phyloP scores from a whole-genome alignment of 2,888 invertebrate genomes.

The Cosmorhoe ocellata region DNA sequence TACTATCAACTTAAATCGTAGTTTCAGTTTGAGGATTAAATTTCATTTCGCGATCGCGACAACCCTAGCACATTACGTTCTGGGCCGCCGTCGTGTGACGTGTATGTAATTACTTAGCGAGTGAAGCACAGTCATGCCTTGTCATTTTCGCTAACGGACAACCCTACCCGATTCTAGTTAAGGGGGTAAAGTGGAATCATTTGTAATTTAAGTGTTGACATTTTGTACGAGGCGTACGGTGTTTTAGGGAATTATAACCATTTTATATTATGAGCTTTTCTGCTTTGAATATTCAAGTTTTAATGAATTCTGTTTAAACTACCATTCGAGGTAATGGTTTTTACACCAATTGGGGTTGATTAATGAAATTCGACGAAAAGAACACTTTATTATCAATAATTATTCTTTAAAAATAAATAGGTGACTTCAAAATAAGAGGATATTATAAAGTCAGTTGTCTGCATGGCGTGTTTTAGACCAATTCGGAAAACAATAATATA shows the following conservation, averaged over 20 bases:
- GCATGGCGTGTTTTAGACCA: too few species aligned
- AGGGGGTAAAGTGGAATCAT: constrained; percentile 49
- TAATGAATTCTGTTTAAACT: constrained; percentile 6
- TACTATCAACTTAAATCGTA: constrained; percentile 4
- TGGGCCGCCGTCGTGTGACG: constrained; percentile 64
- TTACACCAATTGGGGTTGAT: not conserved
- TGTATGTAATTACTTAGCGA: constrained; percentile 77
- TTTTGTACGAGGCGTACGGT: constrained; percentile 27
- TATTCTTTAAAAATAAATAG: too few species aligned
- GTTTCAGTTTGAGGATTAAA: constrained; percentile 9
- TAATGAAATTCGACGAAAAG: not conserved
- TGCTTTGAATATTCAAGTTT: constrained; percentile 7
- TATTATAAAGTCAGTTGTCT: too few species aligned
- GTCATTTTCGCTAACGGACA: constrained; percentile 68
- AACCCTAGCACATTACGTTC: constrained; percentile 46
- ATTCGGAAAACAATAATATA: too few species aligned
- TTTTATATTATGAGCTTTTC: constrained; percentile 7
- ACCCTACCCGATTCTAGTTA: constrained; percentile 37
- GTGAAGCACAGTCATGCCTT: constrained; percentile 73
- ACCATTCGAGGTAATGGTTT: constrained; percentile 3
- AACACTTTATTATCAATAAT: too few species aligned
- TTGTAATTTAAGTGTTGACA: constrained; percentile 52
- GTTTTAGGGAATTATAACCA: constrained; percentile 18
- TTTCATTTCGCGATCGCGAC: constrained; percentile 12
- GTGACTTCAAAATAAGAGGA: too few species aligned